These are phyloP conservation scores for Lottia gigantea DNA, from an alignment of 2,888 invertebrate genomes.

Conservation along the genomic window DNA sequence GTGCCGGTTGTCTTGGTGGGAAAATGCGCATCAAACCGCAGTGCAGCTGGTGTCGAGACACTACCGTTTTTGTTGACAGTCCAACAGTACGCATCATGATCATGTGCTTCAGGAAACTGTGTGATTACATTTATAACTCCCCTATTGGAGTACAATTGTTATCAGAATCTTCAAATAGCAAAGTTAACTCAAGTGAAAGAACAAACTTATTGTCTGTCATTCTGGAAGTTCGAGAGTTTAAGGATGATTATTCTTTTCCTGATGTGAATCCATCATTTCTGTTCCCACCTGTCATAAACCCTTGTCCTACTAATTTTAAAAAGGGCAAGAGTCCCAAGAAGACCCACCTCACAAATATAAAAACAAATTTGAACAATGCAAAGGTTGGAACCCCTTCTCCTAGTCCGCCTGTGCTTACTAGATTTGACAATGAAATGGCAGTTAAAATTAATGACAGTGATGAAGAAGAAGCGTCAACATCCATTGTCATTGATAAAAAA, in stretches of 20 bases:
- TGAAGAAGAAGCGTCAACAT: neutral
- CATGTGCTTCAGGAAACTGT: slow-evolving; percentile 89
- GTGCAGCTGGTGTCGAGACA: slow-evolving; percentile 87
- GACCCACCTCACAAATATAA: neutral
- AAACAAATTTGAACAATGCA: neutral
- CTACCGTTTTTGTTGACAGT: slow-evolving; percentile 84
- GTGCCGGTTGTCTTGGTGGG: slow-evolving; percentile 84
- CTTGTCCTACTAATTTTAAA: neutral
- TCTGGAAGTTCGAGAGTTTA: slow-evolving; percentile 51
- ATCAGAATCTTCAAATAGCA: slow-evolving; percentile 42
- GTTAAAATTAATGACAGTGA: neutral
- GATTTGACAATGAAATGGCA: neutral
- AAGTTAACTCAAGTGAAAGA: slow-evolving; percentile 35
- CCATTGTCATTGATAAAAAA: neutral
- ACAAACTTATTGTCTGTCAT: slow-evolving; percentile 47
- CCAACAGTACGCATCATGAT: slow-evolving; percentile 82
- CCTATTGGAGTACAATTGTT: slow-evolving; percentile 42
- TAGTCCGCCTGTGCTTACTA: neutral
- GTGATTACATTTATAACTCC: slow-evolving; percentile 79
- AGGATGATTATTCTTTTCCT: slow-evolving; percentile 32
- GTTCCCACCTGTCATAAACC: neutral
- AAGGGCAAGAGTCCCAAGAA: neutral
- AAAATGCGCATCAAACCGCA: slow-evolving; percentile 86
- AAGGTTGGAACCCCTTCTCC: neutral
- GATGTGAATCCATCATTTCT: slow-evolving; percentile 4